Evolutionary conservation across 1,140 invertebrate genomes (phyloP), one percentile per base, ranked within the genome.

Genomic region (Sycophila sp.): DNA sequence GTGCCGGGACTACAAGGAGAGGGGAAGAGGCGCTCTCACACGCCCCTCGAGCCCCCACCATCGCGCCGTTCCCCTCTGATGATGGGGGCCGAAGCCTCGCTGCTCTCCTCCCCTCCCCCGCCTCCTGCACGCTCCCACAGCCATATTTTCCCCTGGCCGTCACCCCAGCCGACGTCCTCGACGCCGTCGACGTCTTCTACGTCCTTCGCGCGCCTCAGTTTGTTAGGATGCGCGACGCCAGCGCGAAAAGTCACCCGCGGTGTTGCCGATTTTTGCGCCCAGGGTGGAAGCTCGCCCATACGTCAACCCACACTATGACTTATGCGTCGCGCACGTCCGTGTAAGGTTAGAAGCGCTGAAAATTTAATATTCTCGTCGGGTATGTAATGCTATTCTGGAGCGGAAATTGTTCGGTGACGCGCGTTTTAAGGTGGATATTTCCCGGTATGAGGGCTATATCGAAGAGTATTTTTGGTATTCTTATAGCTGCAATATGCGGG

Each of bases 131-230:
- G 32, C 59, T 58, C 28, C 68, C 60, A 34, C 69, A 45, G 36
- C 58, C 69, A 68, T 51, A 47, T 63, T 69, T 67, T 62, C 59
- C 69, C 55, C 72, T 51, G 63, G 71, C 65, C 26, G 56, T 73
- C 71, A 60, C 19, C 73, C 51, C 68, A 71, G 40, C 72, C 69
- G 45, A 63, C 71, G 51, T 64, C 55, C 47, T 73, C 71, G 49
- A 30, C 71, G 60, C 62, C 62, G 69, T 69, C 73, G 15, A 45
- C 69, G 15, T 64, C 63, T 30, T 64, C 70, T 51, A 55, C 73
- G 74, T 71, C 65, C 75, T 75, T 77, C 73, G 75, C 75, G n/a
- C n/a, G 76, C 77, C 79, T 79, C 77, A 76, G 75, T 80, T 79
- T 81, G 78, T 80, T 64, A 30, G 75, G 77, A n/a, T n/a, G 69